These are phyloP conservation scores for Bembecia ichneumoniformis DNA, from an alignment of 2,888 invertebrate species.

Conservation along the genomic window DNA sequence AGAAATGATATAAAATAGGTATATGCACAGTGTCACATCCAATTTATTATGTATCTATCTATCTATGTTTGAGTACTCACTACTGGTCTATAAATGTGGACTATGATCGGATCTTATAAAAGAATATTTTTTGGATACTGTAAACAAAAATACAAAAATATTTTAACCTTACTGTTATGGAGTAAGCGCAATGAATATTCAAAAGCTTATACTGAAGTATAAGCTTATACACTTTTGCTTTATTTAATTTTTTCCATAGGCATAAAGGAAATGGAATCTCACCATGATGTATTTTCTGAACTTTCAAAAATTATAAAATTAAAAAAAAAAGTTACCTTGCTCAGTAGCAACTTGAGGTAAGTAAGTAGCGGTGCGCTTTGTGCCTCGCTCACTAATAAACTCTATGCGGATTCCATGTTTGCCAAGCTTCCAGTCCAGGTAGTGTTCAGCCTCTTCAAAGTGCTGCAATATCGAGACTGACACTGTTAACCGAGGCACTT, in stretches of 20 bases:
- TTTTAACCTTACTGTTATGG: too few relatives aligned
- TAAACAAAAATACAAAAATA: too few relatives aligned
- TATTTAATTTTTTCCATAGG: background rate
- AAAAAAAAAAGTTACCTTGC: slow-evolving; percentile 79
- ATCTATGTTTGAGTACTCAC: too few relatives aligned
- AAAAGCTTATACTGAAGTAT: too few relatives aligned
- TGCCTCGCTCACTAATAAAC: slow-evolving; percentile 93
- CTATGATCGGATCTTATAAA: too few relatives aligned
- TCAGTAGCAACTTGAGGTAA: slow-evolving; percentile 98
- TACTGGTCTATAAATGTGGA: too few relatives aligned
- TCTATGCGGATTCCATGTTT: slow-evolving; percentile 98
- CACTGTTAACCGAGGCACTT: slow-evolving; percentile 92
- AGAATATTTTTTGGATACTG: too few relatives aligned
- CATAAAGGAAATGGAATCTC: background rate
- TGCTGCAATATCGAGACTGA: slow-evolving; percentile 96
- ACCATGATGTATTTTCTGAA: background rate
- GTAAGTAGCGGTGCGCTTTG: slow-evolving; percentile 97
- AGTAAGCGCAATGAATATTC: too few relatives aligned
- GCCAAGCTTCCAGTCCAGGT: slow-evolving; percentile 97
- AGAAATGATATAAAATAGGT: too few relatives aligned
- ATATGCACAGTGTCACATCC: too few relatives aligned
- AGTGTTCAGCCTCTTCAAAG: slow-evolving; percentile 96
- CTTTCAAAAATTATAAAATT: background rate
- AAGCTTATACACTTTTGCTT: too few relatives aligned
- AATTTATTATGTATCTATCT: too few relatives aligned